Conservation (phyloP, 2,113 vertebrate species). For the Delphinus delphis region DNA sequence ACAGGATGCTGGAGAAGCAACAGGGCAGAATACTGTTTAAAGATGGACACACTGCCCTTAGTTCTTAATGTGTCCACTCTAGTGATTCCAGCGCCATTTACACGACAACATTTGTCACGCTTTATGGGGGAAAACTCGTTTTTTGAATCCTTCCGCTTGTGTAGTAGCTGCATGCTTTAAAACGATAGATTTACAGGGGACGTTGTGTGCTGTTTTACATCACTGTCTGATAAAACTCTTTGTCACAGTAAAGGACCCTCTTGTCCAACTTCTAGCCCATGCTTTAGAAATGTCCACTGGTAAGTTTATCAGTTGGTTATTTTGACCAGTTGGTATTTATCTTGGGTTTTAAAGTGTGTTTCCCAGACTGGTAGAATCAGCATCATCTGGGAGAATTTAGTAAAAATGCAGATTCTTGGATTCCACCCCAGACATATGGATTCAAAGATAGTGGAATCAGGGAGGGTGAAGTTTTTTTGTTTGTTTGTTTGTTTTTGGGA, state of each 20-base stretch:
- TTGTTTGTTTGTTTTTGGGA: rapidly evolving
- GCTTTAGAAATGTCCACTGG: not conserved
- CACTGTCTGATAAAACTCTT: not conserved
- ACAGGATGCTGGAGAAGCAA: not conserved
- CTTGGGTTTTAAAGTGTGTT: not conserved
- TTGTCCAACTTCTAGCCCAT: not conserved
- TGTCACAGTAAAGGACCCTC: not conserved
- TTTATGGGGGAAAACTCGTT: not conserved
- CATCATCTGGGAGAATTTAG: not conserved
- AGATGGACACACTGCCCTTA: not conserved
- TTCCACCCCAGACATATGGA: not conserved
- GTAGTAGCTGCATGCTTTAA: not conserved
- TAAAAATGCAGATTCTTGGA: not conserved
- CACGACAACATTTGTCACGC: no score
- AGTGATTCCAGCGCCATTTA: not conserved
- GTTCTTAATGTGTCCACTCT: not conserved
- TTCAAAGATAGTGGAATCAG: not conserved
- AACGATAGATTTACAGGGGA: not conserved
- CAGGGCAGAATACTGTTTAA: not conserved
- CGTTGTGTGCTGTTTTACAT: not conserved
- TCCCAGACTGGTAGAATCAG: not conserved
- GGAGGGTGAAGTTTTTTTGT: not conserved
- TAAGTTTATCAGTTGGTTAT: not conserved
- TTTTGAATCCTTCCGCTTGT: not conserved
- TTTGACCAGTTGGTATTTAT: not conserved